Evolutionary conservation across 1,140 invertebrate species (phyloP).

Genomic region (Drosophila varians): DNA sequence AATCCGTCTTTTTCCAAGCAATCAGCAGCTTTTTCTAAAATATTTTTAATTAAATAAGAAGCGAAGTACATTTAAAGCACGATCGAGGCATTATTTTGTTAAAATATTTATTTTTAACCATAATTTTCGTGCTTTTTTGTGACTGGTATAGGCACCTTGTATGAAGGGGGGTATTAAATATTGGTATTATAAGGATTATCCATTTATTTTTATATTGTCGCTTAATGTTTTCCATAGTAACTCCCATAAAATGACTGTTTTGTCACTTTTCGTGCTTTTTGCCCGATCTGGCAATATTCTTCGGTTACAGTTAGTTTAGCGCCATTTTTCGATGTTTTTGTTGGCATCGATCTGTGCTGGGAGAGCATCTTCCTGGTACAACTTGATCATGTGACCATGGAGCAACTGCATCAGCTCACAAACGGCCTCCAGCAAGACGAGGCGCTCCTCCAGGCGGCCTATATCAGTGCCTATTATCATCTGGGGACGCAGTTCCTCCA

Average conservation of each 20-base stretch:
- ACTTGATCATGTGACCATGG: slow-evolving; percentile 22
- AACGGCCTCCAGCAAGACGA: slow-evolving; percentile 43
- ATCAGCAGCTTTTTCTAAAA: neutral
- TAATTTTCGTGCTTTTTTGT: neutral
- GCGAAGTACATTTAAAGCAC: neutral
- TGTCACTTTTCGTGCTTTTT: neutral
- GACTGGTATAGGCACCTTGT: too few relatives aligned
- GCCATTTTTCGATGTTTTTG: neutral
- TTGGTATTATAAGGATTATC: too few relatives aligned
- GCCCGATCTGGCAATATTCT: neutral
- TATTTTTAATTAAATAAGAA: neutral
- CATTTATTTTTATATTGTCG: too few relatives aligned
- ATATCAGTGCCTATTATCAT: slow-evolving; percentile 35
- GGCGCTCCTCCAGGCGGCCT: slow-evolving; percentile 27
- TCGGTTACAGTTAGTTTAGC: neutral
- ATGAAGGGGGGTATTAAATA: too few relatives aligned
- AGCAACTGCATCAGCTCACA: slow-evolving; percentile 46
- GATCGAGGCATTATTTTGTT: neutral
- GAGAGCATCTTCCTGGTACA: neutral
- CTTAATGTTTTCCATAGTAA: too few relatives aligned
- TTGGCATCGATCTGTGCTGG: neutral
- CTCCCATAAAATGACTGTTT: too few relatives aligned
- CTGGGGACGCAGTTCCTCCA: slow-evolving; percentile 37
- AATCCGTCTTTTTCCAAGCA: neutral
- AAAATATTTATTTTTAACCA: neutral